Conservation (phyloP, 1,140 invertebrate species). For the Ladona fulva region DNA sequence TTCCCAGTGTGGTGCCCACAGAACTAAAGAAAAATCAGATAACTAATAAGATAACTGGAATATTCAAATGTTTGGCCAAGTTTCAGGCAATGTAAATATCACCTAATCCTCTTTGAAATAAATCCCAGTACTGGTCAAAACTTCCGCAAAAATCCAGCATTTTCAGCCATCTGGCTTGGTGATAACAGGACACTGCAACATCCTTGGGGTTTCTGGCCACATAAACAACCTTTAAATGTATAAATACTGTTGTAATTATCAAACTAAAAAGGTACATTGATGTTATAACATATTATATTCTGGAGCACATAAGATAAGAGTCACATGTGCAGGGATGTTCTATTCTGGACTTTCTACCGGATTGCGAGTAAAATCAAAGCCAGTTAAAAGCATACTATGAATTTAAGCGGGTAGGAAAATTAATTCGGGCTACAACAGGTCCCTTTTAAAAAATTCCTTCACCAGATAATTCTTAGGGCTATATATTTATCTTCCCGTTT, state of each 20-base stretch:
- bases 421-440: no score
- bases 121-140: constrained; percentile 65
- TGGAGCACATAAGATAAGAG: no score
- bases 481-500: no score
- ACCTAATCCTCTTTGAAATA: constrained; percentile 66
- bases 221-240: constrained; percentile 51
- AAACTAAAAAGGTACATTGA: no score
- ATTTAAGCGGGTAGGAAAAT: no score
- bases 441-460: no score
- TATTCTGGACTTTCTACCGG: no score
- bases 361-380: no score
- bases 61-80: not conserved
- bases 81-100: constrained; percentile 13
- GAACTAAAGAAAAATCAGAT: not conserved
- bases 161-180: constrained; percentile 60
- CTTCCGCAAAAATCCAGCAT: constrained; percentile 62
- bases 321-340: no score
- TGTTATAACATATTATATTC: no score
- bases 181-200: constrained; percentile 73
- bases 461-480: no score
- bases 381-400: not conserved
- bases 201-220: constrained; percentile 78
- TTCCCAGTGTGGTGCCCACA: constrained; percentile 61
- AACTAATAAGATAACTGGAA: not conserved
- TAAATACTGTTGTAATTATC: no score